Evolutionary conservation across 2,888 invertebrate genomes (phyloP), one percentile per base, ranked within the genome.

Genomic region (Tryphoninae sp.): DNA sequence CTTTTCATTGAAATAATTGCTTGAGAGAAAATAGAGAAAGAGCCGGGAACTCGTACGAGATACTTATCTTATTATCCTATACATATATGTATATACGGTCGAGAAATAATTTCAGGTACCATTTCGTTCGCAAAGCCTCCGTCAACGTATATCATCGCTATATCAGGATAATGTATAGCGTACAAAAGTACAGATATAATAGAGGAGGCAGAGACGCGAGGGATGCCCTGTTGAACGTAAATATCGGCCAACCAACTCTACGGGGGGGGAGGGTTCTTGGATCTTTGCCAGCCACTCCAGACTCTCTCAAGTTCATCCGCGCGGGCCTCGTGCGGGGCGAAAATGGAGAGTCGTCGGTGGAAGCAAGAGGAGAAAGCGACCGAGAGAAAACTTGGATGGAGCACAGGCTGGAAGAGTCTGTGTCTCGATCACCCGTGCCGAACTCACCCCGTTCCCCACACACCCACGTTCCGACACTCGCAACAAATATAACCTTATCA

Each of bases 171-270:
- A 33, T 22, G n/a, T 22, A 49, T 40, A 19, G 13, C 23, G 4
- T 33, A 61, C n/a, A 55, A 19, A 16, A 16, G n/a, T 19, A n/a
- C 51, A 51, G 51, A 51, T n/a, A 55, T 55, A 19, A 8, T 19
- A 7, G 53, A 16, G 55, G 8, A 71, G 33, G 33, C 6, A 19
- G 68, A 19, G 42, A 4, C 61, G 16, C 59, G 78, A 58, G 61
- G 62, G 74, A 67, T 64, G 45, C 73, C 65, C 67, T 71, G 78
- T 67, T 79, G 79, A 81, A 74, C 83, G 81, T 85, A 86, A 89
- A 89, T 87, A 87, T 89, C 86, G 85, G 85, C 75, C 85, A 88
- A 86, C 82, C 84, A 84, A 69, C 80, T 65, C 40, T 55, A 71
- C 61, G 26, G 59, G 22, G 74, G 71, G 67, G 19, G 19, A 1